A percentile compares a stretch with the other conserved stretches of the same genome.
These are phyloP conservation scores for Scelioninae gen. 2 DNA, from an alignment of 2,888 invertebrate genomes.

Conservation along the genomic window DNA sequence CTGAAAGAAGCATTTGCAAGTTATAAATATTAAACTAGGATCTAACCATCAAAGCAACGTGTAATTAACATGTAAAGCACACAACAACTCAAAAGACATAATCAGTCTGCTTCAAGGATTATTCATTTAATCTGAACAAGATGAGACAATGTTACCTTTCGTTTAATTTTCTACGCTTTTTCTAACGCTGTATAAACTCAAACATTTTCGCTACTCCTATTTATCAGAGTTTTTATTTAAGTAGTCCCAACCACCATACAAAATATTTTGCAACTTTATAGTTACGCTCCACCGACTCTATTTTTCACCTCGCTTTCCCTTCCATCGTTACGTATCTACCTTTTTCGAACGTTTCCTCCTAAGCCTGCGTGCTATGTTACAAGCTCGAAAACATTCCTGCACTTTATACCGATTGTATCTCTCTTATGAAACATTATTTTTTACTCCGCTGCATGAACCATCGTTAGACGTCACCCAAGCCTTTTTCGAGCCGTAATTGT, in stretches of 20 bases:
- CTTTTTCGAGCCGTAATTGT: constrained; percentile 25
- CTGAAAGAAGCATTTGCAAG: too few species aligned
- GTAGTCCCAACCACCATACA: constrained; percentile 6
- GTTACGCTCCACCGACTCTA: constrained; percentile 5
- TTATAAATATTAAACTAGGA: too few species aligned
- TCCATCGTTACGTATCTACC: constrained; percentile 1
- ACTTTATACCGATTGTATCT: constrained; percentile 29
- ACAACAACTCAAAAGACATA: too few species aligned
- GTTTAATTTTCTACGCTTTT: too few species aligned
- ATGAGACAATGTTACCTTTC: too few species aligned
- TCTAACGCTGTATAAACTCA: too few species aligned
- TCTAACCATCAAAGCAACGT: too few species aligned
- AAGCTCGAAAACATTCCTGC: constrained; percentile 14
- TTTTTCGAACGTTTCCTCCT: constrained; percentile 3
- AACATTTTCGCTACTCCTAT: constrained; percentile 10
- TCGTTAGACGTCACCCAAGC: not conserved
- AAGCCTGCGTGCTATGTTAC: constrained; percentile 4
- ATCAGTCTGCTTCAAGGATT: too few species aligned
- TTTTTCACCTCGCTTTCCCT: constrained; percentile 5
- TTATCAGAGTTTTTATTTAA: constrained; percentile 26
- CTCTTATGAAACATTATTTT: constrained; percentile 25
- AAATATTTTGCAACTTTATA: constrained; percentile 22
- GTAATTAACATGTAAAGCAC: too few species aligned
- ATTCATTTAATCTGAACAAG: too few species aligned
- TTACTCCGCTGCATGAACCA: constrained; percentile 7